phyloP scores from a whole-genome alignment of 92 coral and sea anemone genomes.

The Bergia sp. region DNA sequence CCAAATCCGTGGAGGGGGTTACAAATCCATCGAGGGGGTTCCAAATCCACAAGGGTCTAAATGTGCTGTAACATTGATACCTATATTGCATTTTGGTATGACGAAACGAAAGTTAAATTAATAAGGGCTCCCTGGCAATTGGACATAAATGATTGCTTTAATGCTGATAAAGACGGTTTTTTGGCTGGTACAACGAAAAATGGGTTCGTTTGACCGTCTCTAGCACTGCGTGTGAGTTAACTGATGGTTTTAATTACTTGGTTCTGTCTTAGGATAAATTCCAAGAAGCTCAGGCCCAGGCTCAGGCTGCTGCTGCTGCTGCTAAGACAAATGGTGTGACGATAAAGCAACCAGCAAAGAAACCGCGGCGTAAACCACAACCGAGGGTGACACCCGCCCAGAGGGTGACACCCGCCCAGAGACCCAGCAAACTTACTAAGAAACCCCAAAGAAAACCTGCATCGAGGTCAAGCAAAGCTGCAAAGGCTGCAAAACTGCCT shows the following conservation, averaged over 20 bases:
- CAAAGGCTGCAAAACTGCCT: conserved; percentile 57
- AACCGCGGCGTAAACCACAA: conserved; percentile 89
- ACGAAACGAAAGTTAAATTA: no score
- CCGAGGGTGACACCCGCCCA: conserved; percentile 67
- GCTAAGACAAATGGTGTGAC: conserved; percentile 63
- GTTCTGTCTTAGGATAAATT: conserved; percentile 2
- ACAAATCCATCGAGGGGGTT: no score
- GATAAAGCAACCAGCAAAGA: conserved; percentile 81
- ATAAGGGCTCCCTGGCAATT: no score
- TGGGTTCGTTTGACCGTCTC: no score
- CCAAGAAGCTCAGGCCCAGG: conserved; percentile 76
- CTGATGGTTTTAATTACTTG: not conserved
- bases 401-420: conserved; percentile 62
- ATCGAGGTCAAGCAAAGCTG: conserved; percentile 65
- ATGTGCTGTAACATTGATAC: no score
- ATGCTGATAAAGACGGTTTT: no score
- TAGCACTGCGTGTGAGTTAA: not conserved
- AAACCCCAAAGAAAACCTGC: conserved; percentile 72
- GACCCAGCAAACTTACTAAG: conserved; percentile 63
- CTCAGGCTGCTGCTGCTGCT: conserved; percentile 73
- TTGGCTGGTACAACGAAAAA: no score
- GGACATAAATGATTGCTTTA: no score
- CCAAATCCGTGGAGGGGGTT: no score
- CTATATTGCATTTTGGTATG: no score
- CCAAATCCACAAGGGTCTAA: no score